These are phyloP conservation scores for Brachycybe producta DNA, from an alignment of 2,888 invertebrate species.

Conservation along the genomic window DNA sequence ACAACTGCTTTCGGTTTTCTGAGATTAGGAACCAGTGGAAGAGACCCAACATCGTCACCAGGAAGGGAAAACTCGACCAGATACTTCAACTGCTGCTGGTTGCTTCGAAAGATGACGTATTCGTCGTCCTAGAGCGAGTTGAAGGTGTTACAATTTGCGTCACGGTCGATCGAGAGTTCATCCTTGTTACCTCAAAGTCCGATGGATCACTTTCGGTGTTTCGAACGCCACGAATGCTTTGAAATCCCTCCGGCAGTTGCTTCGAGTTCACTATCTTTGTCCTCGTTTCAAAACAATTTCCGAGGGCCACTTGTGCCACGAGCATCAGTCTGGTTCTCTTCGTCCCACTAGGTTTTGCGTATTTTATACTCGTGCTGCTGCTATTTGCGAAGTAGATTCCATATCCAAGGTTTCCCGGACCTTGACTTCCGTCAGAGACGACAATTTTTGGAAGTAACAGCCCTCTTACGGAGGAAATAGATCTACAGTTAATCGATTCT, in stretches of 20 bases:
- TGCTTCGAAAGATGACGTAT: conserved; percentile 4
- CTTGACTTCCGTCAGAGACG: not conserved
- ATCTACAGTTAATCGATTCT: too few species aligned
- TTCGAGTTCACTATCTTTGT: not conserved
- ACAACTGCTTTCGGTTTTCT: not conserved
- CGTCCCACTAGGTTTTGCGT: conserved; percentile 1
- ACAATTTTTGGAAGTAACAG: not conserved
- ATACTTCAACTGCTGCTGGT: conserved; percentile 10
- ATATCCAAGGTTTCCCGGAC: not conserved
- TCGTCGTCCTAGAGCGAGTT: conserved; percentile 10
- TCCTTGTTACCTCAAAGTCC: conserved; percentile 1
- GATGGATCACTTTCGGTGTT: not conserved
- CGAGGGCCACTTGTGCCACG: conserved; percentile 14
- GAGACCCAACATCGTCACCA: not conserved
- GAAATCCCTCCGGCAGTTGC: conserved; percentile 3
- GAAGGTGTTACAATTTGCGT: not conserved
- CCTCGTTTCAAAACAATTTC: conserved; percentile 4
- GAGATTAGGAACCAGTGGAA: not conserved
- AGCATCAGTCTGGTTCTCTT: conserved; percentile 6
- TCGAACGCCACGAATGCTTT: conserved; percentile 8
- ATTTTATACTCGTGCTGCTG: conserved; percentile 4
- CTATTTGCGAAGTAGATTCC: conserved; percentile 14
- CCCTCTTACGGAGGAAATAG: too few species aligned
- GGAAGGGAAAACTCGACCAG: conserved; percentile 12
- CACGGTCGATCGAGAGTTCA: not conserved